A percentile compares a stretch with the other conserved stretches of the same genome.
Conservation (phyloP, 2,888 invertebrate species). For the Drosophila bunnanda region DNA sequence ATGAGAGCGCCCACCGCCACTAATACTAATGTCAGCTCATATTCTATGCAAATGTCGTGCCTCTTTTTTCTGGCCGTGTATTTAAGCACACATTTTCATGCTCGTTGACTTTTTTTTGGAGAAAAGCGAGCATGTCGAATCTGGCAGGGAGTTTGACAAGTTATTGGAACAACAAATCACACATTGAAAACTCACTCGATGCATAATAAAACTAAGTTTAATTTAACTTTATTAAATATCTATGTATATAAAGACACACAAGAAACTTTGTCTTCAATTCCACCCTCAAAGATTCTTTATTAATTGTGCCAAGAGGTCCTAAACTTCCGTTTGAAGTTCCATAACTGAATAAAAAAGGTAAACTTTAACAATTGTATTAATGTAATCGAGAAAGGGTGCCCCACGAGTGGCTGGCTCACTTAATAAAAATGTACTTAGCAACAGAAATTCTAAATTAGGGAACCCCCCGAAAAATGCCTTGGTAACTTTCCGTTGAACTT, state of each 20-base stretch:
- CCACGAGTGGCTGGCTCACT: not conserved
- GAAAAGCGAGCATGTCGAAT: not conserved
- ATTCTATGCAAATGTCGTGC: constrained; percentile 5
- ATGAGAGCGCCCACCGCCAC: not conserved
- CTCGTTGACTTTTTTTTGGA: constrained; percentile 4
- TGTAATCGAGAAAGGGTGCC: not conserved
- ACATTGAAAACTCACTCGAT: too few species aligned
- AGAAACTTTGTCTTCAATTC: not conserved
- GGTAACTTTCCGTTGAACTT: constrained; percentile 16
- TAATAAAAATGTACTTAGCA: constrained; percentile 1
- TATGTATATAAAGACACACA: not conserved
- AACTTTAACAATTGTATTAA: not conserved
- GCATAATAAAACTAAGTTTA: too few species aligned
- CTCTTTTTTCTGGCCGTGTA: constrained; percentile 9
- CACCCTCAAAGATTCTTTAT: not conserved
- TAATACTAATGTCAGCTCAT: constrained; percentile 6
- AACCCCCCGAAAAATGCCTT: not conserved
- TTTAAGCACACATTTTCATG: constrained; percentile 14
- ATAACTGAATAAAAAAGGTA: not conserved
- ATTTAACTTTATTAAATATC: not conserved
- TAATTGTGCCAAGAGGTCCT: not conserved
- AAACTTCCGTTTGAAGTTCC: not conserved
- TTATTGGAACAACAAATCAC: not conserved
- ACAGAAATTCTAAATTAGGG: not conserved
- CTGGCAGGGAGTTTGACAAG: not conserved